These are phyloP conservation scores for Campoletis raptor DNA, from an alignment of 2,888 invertebrate genomes.

Conservation along the genomic window DNA sequence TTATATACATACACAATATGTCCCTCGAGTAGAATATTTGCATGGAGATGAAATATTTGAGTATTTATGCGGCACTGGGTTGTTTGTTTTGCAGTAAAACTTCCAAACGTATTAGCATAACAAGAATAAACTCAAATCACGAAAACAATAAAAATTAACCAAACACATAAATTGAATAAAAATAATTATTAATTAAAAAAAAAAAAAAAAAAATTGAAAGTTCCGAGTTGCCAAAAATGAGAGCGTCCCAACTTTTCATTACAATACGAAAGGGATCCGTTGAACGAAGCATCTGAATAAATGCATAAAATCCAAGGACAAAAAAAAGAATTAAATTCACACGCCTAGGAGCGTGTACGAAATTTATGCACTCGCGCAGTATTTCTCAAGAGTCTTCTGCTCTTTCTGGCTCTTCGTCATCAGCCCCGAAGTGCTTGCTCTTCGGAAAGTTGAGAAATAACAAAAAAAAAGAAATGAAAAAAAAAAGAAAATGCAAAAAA, in stretches of 20 bases:
- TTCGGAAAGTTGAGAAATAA: neutral
- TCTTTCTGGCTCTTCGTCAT: constrained; percentile 38
- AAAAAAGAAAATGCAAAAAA: neutral
- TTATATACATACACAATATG: neutral
- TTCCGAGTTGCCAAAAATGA: neutral
- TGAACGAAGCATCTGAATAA: neutral
- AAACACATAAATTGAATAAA: neutral
- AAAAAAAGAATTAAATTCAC: neutral
- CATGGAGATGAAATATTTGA: constrained; percentile 57
- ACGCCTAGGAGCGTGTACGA: constrained; percentile 2
- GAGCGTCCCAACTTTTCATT: neutral
- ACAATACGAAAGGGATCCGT: neutral
- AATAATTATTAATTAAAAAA: neutral
- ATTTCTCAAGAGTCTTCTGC: constrained; percentile 48
- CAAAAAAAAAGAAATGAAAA: constrained; percentile 5
- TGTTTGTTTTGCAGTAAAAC: constrained; percentile 1
- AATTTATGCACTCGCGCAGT: constrained; percentile 45
- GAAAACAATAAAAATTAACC: neutral
- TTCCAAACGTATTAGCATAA: neutral
- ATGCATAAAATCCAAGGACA: neutral
- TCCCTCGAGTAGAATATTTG: constrained; percentile 39
- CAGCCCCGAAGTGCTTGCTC: constrained; percentile 11
- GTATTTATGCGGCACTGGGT: constrained; percentile 20
- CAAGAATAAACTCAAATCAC: neutral
- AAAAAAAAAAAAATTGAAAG: neutral